phyloP scores from a whole-genome alignment of 1,140 invertebrate genomes.

The Rhopalosiphum padi region DNA sequence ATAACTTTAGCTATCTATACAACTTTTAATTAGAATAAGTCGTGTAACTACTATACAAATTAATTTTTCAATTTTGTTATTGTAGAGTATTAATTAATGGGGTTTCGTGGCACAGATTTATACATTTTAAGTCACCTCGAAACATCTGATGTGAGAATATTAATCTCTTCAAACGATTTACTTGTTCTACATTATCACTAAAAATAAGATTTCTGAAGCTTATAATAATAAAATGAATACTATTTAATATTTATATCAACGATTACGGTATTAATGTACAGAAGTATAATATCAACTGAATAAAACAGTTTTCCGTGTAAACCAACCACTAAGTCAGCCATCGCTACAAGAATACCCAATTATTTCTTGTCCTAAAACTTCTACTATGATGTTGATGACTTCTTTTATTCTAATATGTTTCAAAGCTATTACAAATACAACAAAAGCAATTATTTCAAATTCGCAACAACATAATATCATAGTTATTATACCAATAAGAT shows the following conservation, averaged over 20 bases:
- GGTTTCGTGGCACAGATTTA: background rate
- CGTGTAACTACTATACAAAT: background rate
- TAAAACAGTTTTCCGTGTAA: background rate
- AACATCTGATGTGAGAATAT: background rate
- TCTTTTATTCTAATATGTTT: background rate
- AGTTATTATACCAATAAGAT: background rate
- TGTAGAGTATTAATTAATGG: background rate
- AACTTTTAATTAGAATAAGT: background rate
- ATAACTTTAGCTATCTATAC: background rate
- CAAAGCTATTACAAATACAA: background rate
- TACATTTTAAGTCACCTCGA: background rate
- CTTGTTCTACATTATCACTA: background rate
- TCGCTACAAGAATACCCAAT: background rate
- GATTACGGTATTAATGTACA: background rate
- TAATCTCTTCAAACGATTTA: background rate
- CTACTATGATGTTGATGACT: background rate
- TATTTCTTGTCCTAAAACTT: background rate
- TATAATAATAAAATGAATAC: background rate
- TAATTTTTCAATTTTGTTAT: background rate
- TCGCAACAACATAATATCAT: background rate
- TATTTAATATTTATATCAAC: background rate
- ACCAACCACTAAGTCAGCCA: background rate
- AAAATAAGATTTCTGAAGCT: background rate
- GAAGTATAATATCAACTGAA: background rate
- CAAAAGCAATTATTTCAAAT: background rate